Evolutionary conservation across 2,113 vertebrate species (phyloP), one percentile per base, ranked within the genome.

Genomic region (Scortum barcoo): DNA sequence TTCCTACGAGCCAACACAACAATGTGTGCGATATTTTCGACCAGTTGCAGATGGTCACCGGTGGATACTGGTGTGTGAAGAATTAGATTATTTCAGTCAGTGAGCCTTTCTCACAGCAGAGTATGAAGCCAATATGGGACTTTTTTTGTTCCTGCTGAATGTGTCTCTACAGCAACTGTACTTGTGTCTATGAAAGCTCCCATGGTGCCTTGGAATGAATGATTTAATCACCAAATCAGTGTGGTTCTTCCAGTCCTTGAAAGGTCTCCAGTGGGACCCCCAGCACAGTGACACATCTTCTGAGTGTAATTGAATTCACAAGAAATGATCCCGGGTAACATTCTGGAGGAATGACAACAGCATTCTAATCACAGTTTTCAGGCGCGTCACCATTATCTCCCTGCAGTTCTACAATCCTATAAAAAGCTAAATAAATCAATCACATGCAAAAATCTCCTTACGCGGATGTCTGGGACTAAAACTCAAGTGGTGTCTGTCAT

Each of bases 201-300:
- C 33, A 53, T 17, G 17, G 26, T 44, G 40, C 17, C 63, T 62
- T 80, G 56, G 57, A 6, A 9, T 42, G 60, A 86, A 81, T 76
- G 28, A 82, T 74, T 80, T 80, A 77, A 82, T 84, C 74, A 58
- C 20, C 50, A 80, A 81, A 85, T 88, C 74, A 36, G 33, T n/a
- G 56, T 48, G 56, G 26, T 53, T 86, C 75, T 65, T 80, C 75
- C 51, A 61, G 56, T 78, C 38, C 48, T 60, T 69, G 72, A 87
- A 66, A 85, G 78, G 51, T 48, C 46, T 78, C 65, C 3, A 40
- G 72, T 78, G 81, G 78, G 86, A 84, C 75, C 85, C 66, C 30
- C 19, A 38, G 54, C 74, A 67, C 78, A 76, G 26, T 79, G 76
- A 78, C 22, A 28, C 40, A 40, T 57, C 74, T 60, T 46, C 56